phyloP scores from a whole-genome alignment of 2,113 vertebrate species.

The Vidua macroura region DNA sequence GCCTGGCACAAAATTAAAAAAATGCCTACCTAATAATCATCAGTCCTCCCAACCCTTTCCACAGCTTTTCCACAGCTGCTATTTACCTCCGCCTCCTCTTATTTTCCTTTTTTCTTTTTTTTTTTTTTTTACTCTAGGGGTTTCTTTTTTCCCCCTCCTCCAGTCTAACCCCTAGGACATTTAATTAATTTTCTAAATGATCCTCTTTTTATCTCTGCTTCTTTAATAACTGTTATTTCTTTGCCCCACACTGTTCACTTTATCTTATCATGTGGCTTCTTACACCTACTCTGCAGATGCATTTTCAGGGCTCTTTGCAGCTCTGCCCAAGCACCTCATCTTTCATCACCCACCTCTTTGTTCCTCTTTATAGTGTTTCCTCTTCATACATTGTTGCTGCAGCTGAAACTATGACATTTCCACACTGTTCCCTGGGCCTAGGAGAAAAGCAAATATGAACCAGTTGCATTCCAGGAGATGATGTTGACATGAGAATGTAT shows the following conservation, averaged over 20 bases:
- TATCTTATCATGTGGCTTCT: slow-evolving; percentile 57
- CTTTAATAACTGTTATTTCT: slow-evolving; percentile 39
- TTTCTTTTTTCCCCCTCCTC: background rate
- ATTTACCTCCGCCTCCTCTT: slow-evolving; percentile 13
- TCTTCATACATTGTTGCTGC: slow-evolving; percentile 14
- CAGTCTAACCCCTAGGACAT: slow-evolving; percentile 8
- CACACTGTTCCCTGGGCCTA: background rate
- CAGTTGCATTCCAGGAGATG: slow-evolving; percentile 22
- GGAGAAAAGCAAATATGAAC: background rate
- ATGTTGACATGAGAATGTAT: background rate
- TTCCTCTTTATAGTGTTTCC: background rate
- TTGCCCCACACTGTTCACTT: slow-evolving; percentile 13
- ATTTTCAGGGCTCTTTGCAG: background rate
- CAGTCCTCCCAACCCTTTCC: background rate
- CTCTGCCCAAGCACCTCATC: background rate
- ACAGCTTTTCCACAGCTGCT: slow-evolving; percentile 51
- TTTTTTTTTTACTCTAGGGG: background rate
- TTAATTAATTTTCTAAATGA: slow-evolving; percentile 55
- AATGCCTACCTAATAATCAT: background rate
- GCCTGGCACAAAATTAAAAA: slow-evolving; percentile 45
- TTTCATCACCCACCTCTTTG: slow-evolving; percentile 25
- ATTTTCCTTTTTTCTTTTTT: background rate
- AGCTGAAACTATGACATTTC: slow-evolving; percentile 9
- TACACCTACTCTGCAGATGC: slow-evolving; percentile 1
- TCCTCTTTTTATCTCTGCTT: slow-evolving; percentile 32